These are phyloP conservation scores for Peromyscus eremicus DNA, from an alignment of 2,797 vertebrate species.

Conservation along the genomic window DNA sequence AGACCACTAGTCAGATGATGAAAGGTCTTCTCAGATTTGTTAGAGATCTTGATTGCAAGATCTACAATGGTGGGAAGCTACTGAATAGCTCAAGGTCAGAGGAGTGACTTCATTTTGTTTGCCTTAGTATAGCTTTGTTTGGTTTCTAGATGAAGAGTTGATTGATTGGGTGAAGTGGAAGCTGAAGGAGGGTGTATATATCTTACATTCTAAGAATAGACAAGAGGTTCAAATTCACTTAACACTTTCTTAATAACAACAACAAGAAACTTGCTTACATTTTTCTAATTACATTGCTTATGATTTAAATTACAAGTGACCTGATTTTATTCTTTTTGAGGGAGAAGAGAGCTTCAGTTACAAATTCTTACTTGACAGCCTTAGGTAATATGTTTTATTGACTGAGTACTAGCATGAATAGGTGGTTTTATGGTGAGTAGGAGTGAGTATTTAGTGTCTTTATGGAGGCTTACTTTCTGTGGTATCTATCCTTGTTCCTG, in stretches of 20 bases:
- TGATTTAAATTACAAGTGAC: slow-evolving; percentile 32
- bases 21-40: slow-evolving; percentile 18
- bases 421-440: slow-evolving; percentile 9
- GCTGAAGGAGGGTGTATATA: neutral
- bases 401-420: slow-evolving; percentile 13
- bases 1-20: slow-evolving; percentile 13
- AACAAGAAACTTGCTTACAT: neutral
- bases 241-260: neutral
- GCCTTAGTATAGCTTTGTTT: slow-evolving; percentile 29
- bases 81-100: neutral
- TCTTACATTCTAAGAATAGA: neutral
- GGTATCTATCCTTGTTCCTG: neutral
- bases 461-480: slow-evolving; percentile 16
- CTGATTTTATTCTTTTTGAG: neutral
- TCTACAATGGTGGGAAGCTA: neutral
- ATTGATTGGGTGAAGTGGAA: neutral
- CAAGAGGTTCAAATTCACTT: neutral
- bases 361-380: slow-evolving; percentile 29
- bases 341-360: slow-evolving; percentile 1
- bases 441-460: slow-evolving; percentile 6
- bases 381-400: slow-evolving; percentile 39
- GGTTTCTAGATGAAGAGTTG: slow-evolving; percentile 35
- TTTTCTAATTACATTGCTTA: slow-evolving; percentile 40
- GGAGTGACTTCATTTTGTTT: slow-evolving; percentile 53
- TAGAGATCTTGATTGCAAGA: slow-evolving; percentile 50